Base-by-base conservation (phyloP, 2,888 invertebrate species). In the Odontothrips loti region DNA sequence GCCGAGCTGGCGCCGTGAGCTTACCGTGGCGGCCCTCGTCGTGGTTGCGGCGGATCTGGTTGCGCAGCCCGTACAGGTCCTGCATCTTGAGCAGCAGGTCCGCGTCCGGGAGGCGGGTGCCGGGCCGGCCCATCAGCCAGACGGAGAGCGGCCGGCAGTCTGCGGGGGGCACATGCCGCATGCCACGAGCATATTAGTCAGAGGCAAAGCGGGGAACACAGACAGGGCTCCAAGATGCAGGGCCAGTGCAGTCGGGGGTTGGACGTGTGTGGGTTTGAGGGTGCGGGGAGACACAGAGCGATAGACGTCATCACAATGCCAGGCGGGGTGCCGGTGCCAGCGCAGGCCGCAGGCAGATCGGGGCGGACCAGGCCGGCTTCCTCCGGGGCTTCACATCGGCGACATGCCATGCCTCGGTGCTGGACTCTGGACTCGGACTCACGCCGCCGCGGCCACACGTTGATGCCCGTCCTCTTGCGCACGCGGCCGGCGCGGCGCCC, bases 121-220 rank as follows among this genome's bases (percentile, higher is more conserved):
- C 95, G 84, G 93, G 93, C 6, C 94, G 89, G 83, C 89, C 90
- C 79, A 93, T 86, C 85, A 93, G 89, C 94, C 94, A 95, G 82
- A 94, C 90, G 83, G 93, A 93, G 1, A 90, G 87, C 0, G 95
- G 92, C 82, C 89, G 88, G 85, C 95, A 95, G 84, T 92, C 94
- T 94, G 86, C 43, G 87, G 83, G 68, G 81, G 85, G 83, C 81
- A 58, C 34, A 43, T 43, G 34, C 34, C 34, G 34, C 58, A 58
- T 58, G 58, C 58, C 58, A 15, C 68, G 27, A 75, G 68, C 68
- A 23, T 11, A 27, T 23, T 9, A 11, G 58, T 58, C n/a, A 58
- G 58, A 68, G 63, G n/a, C 23, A 68, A 23, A 68, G 51, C 58
- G n/a, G 68, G 68, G 27, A 12, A 1, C 0, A 10, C 68, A 75